Conservation (phyloP, 2,888 invertebrate species). For the Thera obeliscata region DNA sequence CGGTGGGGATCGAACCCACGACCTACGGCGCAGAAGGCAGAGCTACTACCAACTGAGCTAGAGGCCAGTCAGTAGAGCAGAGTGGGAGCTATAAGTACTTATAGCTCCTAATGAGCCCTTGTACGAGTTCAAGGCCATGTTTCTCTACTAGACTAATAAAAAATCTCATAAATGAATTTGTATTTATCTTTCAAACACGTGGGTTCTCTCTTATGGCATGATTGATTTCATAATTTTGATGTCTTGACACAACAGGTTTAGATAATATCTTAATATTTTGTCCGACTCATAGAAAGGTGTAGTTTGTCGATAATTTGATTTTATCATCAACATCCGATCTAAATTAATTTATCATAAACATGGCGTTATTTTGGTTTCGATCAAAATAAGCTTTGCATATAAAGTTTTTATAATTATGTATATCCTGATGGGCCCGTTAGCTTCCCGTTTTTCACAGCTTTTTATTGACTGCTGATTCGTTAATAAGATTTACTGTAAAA, state of each 20-base stretch:
- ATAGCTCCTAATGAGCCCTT: background rate
- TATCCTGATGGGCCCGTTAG: background rate
- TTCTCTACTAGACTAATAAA: slow-evolving; percentile 13
- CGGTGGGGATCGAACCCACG: too few species aligned
- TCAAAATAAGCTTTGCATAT: slow-evolving; percentile 3
- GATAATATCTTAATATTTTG: slow-evolving; percentile 34
- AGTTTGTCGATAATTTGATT: slow-evolving; percentile 36
- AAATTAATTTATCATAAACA: slow-evolving; percentile 30
- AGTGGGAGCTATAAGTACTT: too few species aligned
- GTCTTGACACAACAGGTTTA: slow-evolving; percentile 36
- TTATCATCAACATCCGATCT: slow-evolving; percentile 34
- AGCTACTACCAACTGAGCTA: too few species aligned
- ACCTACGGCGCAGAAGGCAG: too few species aligned
- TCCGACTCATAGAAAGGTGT: slow-evolving; percentile 29
- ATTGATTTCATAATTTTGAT: slow-evolving; percentile 38
- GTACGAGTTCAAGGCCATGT: slow-evolving; percentile 17
- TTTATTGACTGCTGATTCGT: slow-evolving; percentile 18
- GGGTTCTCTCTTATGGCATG: slow-evolving; percentile 35
- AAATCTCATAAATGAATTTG: slow-evolving; percentile 31
- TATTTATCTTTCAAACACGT: slow-evolving; percentile 27
- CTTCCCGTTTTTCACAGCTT: background rate
- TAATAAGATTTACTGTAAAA: slow-evolving; percentile 16
- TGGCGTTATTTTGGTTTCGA: slow-evolving; percentile 3
- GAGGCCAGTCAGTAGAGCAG: too few species aligned
- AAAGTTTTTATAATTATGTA: slow-evolving; percentile 2